These are phyloP conservation scores for Agrotis exclamationis DNA, from an alignment of 2,888 invertebrate genomes.

Conservation along the genomic window DNA sequence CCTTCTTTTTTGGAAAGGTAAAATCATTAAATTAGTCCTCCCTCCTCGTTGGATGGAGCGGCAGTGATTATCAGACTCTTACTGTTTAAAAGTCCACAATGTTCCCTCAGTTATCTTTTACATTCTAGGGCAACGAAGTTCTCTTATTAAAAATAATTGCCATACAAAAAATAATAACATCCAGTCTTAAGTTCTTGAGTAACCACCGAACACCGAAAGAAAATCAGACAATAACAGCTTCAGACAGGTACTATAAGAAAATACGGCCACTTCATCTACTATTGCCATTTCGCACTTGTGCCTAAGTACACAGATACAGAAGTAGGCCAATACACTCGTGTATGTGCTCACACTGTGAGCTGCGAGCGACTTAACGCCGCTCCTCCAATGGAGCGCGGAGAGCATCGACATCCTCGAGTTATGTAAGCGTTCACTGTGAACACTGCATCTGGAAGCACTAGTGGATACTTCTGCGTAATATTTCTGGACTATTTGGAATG, in stretches of 20 bases:
- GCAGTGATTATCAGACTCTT: no score
- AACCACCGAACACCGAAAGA: no score
- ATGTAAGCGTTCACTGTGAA: slow-evolving; percentile 26
- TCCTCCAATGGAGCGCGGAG: slow-evolving; percentile 7
- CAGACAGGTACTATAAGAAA: neutral
- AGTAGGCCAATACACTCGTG: slow-evolving; percentile 24
- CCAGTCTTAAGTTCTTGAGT: no score
- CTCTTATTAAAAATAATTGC: no score
- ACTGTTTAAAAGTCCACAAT: no score
- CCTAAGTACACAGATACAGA: slow-evolving; percentile 5
- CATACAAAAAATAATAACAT: no score
- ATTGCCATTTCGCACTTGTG: neutral
- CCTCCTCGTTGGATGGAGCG: no score
- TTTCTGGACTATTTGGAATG: neutral
- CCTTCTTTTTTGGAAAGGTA: no score
- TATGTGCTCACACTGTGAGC: neutral
- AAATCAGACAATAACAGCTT: neutral
- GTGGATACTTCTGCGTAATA: neutral
- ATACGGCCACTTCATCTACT: neutral
- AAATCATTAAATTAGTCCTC: no score
- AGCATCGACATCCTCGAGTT: slow-evolving; percentile 15
- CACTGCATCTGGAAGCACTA: neutral
- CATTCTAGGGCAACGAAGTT: no score
- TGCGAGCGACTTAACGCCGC: slow-evolving; percentile 11
- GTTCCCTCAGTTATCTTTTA: no score